Conservation (phyloP, 1,140 invertebrate species). For the Neuroterus valhalla region DNA sequence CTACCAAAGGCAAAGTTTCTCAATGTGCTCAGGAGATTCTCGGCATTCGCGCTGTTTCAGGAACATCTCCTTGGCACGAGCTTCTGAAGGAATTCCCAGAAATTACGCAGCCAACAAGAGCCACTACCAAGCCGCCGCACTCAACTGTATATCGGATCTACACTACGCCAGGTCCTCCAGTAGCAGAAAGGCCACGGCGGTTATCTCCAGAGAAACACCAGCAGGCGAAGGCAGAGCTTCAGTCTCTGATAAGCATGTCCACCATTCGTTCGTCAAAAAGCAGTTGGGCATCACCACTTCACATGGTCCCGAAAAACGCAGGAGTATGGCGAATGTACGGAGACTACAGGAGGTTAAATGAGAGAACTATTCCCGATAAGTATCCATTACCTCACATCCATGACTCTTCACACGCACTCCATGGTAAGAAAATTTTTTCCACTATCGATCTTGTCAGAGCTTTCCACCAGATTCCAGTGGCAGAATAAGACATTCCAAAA, state of each 20-base stretch:
- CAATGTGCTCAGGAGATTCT: constrained; percentile 1
- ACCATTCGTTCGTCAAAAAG: neutral
- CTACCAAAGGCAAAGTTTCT: neutral
- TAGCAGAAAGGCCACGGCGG: neutral
- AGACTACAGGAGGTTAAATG: constrained; percentile 72
- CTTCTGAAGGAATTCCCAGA: constrained; percentile 50
- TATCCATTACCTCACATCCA: constrained; percentile 64
- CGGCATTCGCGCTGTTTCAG: neutral
- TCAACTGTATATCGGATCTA: neutral
- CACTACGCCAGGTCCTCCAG: constrained; percentile 1
- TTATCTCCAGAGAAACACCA: neutral
- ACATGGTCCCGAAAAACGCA: constrained; percentile 65
- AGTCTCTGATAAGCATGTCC: neutral
- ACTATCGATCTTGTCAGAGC: neutral
- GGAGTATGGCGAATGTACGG: constrained; percentile 62
- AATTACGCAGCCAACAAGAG: constrained; percentile 52
- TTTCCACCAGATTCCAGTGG: neutral
- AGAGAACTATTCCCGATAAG: constrained; percentile 61
- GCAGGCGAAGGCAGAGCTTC: neutral
- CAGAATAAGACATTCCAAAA: neutral
- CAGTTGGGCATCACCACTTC: constrained; percentile 63
- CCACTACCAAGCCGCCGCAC: neutral
- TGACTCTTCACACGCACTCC: constrained; percentile 57
- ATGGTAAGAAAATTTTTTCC: neutral
- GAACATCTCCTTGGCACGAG: constrained; percentile 39